Conservation (phyloP, 2,888 invertebrate genomes). For the Amphipoea lucens region DNA sequence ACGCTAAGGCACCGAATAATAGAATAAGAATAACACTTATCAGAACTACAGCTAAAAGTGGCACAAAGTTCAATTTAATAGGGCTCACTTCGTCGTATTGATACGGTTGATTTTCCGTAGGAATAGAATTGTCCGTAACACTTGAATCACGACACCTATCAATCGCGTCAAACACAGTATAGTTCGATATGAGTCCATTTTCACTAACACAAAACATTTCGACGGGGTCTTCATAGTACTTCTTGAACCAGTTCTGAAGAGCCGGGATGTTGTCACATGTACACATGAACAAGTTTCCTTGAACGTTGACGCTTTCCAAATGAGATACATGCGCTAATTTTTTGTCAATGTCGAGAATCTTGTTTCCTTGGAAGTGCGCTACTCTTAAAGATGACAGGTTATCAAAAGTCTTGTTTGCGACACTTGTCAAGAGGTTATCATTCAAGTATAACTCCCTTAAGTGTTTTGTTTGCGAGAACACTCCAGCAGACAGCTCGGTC, state of each 20-base stretch:
- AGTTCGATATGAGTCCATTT: conserved; percentile 82
- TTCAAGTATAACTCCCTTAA: conserved; percentile 95
- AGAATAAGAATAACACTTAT: conserved; percentile 93
- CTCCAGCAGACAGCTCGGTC: conserved; percentile 93
- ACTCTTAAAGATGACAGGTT: conserved; percentile 93
- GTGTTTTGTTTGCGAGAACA: conserved; percentile 94
- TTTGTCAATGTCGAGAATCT: conserved; percentile 93
- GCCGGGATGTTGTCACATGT: conserved; percentile 92
- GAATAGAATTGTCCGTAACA: conserved; percentile 89
- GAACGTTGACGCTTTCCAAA: conserved; percentile 92
- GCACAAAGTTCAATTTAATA: conserved; percentile 92
- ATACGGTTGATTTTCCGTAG: conserved; percentile 90
- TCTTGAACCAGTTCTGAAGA: conserved; percentile 92
- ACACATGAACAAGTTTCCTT: conserved; percentile 95
- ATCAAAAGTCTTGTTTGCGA: conserved; percentile 94
- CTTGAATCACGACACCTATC: conserved; percentile 88
- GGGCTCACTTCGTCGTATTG: conserved; percentile 92
- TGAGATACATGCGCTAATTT: conserved; percentile 91
- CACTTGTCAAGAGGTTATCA: conserved; percentile 93
- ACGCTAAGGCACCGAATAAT: conserved; percentile 93
- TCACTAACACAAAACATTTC: conserved; percentile 92
- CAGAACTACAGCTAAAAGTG: conserved; percentile 93
- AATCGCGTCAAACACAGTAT: conserved; percentile 87
- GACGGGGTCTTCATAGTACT: conserved; percentile 91
- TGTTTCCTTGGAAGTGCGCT: conserved; percentile 93